These are phyloP conservation scores for Poeciliopsis infans DNA, from an alignment of 2,797 vertebrate species.

Conservation along the genomic window DNA sequence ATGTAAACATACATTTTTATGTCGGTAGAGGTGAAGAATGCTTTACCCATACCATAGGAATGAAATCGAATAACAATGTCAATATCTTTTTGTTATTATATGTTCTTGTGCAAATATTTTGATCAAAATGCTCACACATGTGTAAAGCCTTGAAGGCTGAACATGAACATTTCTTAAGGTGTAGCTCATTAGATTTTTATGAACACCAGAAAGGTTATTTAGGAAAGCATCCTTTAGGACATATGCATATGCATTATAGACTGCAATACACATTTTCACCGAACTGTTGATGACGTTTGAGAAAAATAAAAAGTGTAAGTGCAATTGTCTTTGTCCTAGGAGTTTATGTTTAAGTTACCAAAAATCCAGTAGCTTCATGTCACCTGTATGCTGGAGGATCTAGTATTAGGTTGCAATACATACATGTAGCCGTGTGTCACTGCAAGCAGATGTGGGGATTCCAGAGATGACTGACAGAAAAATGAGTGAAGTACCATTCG, in stretches of 20 bases:
- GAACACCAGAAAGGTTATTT: constrained; percentile 13
- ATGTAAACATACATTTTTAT: neutral
- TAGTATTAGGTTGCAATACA: constrained; percentile 36
- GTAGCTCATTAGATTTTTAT: constrained; percentile 8
- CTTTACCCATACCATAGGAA: neutral
- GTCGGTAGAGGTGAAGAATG: neutral
- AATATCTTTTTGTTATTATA: neutral
- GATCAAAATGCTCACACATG: neutral
- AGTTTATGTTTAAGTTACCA: constrained; percentile 23
- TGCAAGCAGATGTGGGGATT: constrained; percentile 50
- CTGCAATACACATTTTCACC: constrained; percentile 6
- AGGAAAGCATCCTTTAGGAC: neutral
- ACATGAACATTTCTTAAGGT: neutral
- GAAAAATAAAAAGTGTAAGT: constrained; percentile 18
- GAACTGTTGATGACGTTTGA: neutral
- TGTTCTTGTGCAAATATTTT: neutral
- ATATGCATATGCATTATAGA: neutral
- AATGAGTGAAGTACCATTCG: constrained; percentile 67
- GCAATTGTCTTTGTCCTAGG: constrained; percentile 1
- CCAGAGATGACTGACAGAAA: constrained; percentile 65
- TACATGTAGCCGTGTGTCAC: constrained; percentile 57
- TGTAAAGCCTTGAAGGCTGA: neutral
- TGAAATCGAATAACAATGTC: neutral
- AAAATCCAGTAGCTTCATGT: constrained; percentile 10
- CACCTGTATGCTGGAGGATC: constrained; percentile 16